Base-by-base conservation (phyloP, 2,113 vertebrate genomes). In the Dascyllus trimaculatus region DNA sequence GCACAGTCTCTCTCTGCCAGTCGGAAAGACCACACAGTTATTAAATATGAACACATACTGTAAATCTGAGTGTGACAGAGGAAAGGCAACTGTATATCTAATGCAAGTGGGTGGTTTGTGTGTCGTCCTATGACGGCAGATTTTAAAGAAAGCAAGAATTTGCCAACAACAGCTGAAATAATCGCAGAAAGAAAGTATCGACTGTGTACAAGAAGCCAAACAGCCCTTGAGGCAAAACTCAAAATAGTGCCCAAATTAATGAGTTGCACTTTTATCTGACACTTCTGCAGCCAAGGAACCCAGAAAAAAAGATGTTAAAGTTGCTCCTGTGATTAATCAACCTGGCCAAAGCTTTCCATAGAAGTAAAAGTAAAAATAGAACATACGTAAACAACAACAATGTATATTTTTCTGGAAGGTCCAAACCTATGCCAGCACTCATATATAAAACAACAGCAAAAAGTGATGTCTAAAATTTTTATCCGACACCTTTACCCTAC, bases 401-500 rank as follows among this genome's bases (percentile, higher is more conserved):
- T 43, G 2, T 15, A 43, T 2, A 43, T 49, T 49, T n/a, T 8
- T 49, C 56, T n/a, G 21, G 14, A 21, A 49, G n/a, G 26, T 4
- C 3, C 9, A 38, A 43, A 43, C 40, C 14, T 4, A 15, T 51
- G 61, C 65, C 46, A 54, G 13, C 26, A 29, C 58, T 18, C 67
- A 40, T 63, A 38, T 3, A 8, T 1, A 1, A 15, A 67, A 62
- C 45, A 43, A 40, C 10, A 56, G 35, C 35, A 51, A 40, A 62
- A 72, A 63, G 19, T 18, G 29, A 59, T 5, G 48, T 29, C 2
- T 67, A 59, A 71, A 84, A 85, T 71, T 81, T 87, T 73, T 35
- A 40, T 63, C 43, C 4, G 48, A 63, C 75, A 51, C 24, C 85
- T 88, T 71, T 82, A 71, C 78, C 78, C 77, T 75, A 84, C 48